phyloP scores from a whole-genome alignment of 1,140 invertebrate genomes.

The Brachionus paranguensis region DNA sequence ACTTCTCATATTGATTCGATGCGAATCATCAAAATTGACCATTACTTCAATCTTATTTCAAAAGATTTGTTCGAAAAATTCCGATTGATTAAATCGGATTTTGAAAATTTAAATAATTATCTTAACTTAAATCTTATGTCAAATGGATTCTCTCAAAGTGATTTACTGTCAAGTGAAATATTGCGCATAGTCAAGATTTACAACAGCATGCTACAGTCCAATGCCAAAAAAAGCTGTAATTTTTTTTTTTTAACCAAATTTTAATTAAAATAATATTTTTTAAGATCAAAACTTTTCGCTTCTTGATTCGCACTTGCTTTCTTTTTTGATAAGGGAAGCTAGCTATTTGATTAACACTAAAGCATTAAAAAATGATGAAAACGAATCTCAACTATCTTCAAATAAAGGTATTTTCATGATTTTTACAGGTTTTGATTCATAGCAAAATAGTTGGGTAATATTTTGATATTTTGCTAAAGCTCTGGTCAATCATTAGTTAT shows the following conservation, averaged over 20 bases:
- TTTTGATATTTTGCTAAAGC: neutral
- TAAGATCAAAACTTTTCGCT: neutral
- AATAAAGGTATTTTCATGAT: slow-evolving; percentile 1
- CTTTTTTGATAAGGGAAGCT: slow-evolving; percentile 9
- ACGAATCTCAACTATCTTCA: neutral
- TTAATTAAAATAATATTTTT: neutral
- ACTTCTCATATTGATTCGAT: slow-evolving; percentile 40
- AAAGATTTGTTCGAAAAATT: slow-evolving; percentile 38
- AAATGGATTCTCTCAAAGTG: neutral
- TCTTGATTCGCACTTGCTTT: neutral
- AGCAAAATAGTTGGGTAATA: neutral
- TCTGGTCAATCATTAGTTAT: neutral
- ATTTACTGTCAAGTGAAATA: neutral
- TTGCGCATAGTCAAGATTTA: neutral
- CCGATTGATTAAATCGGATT: neutral
- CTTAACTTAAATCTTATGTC: neutral
- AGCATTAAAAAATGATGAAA: neutral
- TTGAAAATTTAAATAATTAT: neutral
- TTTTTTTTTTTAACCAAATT: neutral
- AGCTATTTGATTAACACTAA: neutral
- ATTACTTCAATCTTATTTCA: slow-evolving; percentile 7
- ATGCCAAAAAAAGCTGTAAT: neutral
- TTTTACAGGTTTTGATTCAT: neutral
- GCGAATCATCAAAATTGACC: slow-evolving; percentile 16
- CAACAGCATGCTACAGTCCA: neutral